These are phyloP conservation scores for Rhagoletis pomonella DNA, from an alignment of 1,140 invertebrate species.

Conservation along the genomic window DNA sequence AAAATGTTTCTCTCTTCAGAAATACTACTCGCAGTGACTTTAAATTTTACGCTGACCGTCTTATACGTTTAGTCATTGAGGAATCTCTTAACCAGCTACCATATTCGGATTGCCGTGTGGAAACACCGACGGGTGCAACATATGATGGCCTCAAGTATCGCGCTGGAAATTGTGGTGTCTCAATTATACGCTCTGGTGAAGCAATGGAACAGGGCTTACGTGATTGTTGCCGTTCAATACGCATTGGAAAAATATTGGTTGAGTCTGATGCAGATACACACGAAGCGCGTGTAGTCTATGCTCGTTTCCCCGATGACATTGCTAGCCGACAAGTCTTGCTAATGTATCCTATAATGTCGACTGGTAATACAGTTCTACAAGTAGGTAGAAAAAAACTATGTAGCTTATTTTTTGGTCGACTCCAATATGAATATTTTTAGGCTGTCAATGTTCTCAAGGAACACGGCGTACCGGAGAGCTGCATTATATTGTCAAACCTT, in stretches of 20 bases:
- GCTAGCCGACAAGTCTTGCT: conserved; percentile 91
- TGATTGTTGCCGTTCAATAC: conserved; percentile 97
- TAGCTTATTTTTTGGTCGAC: neutral
- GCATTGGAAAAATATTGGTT: conserved; percentile 98
- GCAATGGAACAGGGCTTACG: conserved; percentile 98
- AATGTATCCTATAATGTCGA: conserved; percentile 99
- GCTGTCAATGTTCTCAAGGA: conserved; percentile 95
- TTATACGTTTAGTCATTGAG: conserved; percentile 97
- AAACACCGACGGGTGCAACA: conserved; percentile 92
- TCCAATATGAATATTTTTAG: conserved; percentile 74
- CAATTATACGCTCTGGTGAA: conserved; percentile 95
- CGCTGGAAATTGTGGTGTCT: conserved; percentile 99
- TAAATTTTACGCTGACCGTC: conserved; percentile 97
- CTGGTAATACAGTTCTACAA: conserved; percentile 92
- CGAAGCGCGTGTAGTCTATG: conserved; percentile 97
- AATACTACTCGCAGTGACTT: conserved; percentile 96
- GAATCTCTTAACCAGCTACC: conserved; percentile 98
- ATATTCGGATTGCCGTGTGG: conserved; percentile 90
- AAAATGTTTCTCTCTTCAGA: conserved; percentile 77
- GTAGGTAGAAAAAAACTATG: conserved; percentile 61
- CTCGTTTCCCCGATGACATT: conserved; percentile 98
- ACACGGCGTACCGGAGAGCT: conserved; percentile 93
- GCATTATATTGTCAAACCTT: conserved; percentile 96
- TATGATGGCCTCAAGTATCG: conserved; percentile 96
- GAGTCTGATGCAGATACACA: conserved; percentile 97